Evolutionary conservation across 1,140 invertebrate genomes (phyloP), one percentile per base, ranked within the genome.

Genomic region (Pinna nobilis): DNA sequence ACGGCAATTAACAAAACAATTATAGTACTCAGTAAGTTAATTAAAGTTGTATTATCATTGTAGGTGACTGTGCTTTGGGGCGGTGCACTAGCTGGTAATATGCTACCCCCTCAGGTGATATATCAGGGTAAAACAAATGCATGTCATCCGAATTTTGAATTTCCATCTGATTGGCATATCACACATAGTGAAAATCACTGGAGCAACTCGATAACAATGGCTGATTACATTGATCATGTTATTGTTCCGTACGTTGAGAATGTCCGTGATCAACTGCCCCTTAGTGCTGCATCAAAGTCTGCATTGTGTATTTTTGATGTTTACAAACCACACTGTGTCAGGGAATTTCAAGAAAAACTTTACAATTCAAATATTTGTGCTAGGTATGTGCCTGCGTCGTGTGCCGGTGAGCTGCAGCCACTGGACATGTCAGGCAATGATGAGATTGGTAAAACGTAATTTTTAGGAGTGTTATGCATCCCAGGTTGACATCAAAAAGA

Each of bases 111-210:
- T 1, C 69, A 71, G 32, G 23, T 71, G 1, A 20, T 63, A 0
- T 53, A 71, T 55, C 30, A 71, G 23, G 57, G 44, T 25, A 70
- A 61, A 23, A 60, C 57, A 2, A 44, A 35, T 23, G 23, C 30
- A 25, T 63, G 44, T 55, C 59, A 63, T 20, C 47, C 69, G 3
- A 59, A 59, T n/a, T 18, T 63, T 41, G 20, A 39, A 15, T 53
- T 63, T 18, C 59, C 67, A 1, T 13, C 32, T 33, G 30, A 39
- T 28, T 70, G 67, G 53, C 25, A 70, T 50, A 50, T 70, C 2
- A 39, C 32, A 9, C 67, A 70, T 37, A 57, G 39, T 11, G 67
- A 70, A 50, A 70, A 61, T 23, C 67, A 70, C 57, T 53, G 41
- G 57, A 4, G 1, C 0, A 51, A 53, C 9, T 6, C 23, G 3